phyloP scores from a whole-genome alignment of 2,797 vertebrate genomes.

The Danio jaintianensis region DNA sequence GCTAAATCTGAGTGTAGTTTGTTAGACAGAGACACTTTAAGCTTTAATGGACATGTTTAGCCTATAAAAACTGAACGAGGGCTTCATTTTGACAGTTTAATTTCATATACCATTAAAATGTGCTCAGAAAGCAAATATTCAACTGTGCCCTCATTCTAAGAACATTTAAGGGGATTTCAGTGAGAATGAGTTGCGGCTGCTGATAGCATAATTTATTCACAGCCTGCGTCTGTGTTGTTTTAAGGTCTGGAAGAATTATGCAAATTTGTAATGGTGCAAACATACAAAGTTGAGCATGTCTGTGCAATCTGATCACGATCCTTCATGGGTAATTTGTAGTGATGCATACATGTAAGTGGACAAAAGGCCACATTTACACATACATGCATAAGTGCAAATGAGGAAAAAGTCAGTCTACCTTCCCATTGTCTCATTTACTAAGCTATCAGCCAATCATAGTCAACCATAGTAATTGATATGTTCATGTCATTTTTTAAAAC shows the following conservation, averaged over 20 bases:
- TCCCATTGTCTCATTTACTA: neutral
- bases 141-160: slow-evolving; percentile 2
- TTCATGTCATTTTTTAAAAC: too few relatives aligned
- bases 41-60: slow-evolving; percentile 37
- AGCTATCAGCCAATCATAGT: neutral
- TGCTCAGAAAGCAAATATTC: slow-evolving; percentile 31
- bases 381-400: neutral
- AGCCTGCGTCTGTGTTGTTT: slow-evolving; percentile 26
- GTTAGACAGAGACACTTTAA: slow-evolving; percentile 28
- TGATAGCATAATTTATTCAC: slow-evolving; percentile 29
- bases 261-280: slow-evolving; percentile 19
- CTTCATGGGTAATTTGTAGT: neutral
- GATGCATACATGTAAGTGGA: neutral
- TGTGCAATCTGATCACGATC: neutral
- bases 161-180: slow-evolving; percentile 21
- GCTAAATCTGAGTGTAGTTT: slow-evolving; percentile 8
- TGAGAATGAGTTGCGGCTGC: slow-evolving; percentile 11
- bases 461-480: too few relatives aligned
- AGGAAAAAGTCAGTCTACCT: neutral
- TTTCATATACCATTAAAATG: slow-evolving; percentile 25
- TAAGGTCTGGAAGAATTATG: slow-evolving; percentile 20
- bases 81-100: slow-evolving; percentile 28
- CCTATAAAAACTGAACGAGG: slow-evolving; percentile 25
- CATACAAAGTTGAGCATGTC: slow-evolving; percentile 8
- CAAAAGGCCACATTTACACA: neutral